Evolutionary conservation across 1,140 invertebrate species (phyloP), one percentile per base, ranked within the genome.

Genomic region (Dendroctonus ponderosae): DNA sequence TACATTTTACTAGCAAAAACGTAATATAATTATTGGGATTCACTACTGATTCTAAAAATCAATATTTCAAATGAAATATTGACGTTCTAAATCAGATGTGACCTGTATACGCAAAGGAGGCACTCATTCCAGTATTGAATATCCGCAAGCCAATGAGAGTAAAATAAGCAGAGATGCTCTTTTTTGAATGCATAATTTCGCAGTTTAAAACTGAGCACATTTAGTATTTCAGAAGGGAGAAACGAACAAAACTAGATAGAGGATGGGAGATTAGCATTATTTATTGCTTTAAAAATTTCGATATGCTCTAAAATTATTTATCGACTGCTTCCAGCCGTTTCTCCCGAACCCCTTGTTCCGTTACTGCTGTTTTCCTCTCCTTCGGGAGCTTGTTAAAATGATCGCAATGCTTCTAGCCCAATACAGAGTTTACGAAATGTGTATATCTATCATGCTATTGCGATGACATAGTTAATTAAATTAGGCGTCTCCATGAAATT

Each of bases 251-350:
- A 52, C 12, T 48, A 26, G 15, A 52, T 26, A 52, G 50, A 14
- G 15, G 50, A 52, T 15, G 50, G 50, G 50, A 52, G n/a, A 52
- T 52, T 52, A 52, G n/a, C 37, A 26, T 52, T 52, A 52, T 52
- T 52, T 52, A 52, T 52, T 52, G 8, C 50, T 26, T 52, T 52
- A 52, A 52, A 52, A 52, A 52, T 52, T 52, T 26, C 50, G 50
- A 52, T 52, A 52, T 52, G 50, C 50, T 37, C 37, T 52, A 52
- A 52, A 52, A 52, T 52, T 52, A 52, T 52, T 52, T 52, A 52
- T 52, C 50, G 50, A 52, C 50, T 52, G 9, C n/a, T 26, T 15
- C n/a, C n/a, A 52, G 50, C 50, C 50, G 50, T 52, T 52, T 26
- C 15, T 52, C 50, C 15, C 37, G n/a, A 14, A 26, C 50, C 37